A percentile compares a stretch with the other conserved stretches of the same genome.
Conservation (phyloP, 2,113 vertebrate species). For the Alexandromys fortis region DNA sequence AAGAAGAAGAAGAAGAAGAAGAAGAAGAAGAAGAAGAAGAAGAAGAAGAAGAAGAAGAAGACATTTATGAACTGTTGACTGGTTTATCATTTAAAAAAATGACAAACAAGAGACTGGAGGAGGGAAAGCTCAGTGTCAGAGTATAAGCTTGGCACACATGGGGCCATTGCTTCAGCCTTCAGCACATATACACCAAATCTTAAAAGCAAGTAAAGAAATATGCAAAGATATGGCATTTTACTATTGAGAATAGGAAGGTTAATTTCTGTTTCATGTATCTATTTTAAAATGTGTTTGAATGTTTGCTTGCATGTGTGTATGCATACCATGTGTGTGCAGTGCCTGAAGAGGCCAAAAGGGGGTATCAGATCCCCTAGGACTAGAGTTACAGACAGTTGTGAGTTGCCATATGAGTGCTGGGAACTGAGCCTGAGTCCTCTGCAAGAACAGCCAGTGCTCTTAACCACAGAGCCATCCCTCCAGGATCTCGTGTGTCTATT, state of each 20-base stretch:
- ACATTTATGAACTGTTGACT: not conserved
- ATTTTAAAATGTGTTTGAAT: not conserved
- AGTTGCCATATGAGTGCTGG: not conserved
- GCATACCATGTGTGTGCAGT: not conserved
- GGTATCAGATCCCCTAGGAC: not conserved
- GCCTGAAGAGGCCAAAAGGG: not conserved
- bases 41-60: not conserved
- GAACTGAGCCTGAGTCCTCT: not conserved
- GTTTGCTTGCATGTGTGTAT: not conserved
- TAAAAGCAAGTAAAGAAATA: not conserved
- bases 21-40: too few species aligned
- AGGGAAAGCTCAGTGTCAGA: too few species aligned
- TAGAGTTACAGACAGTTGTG: not conserved
- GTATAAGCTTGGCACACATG: accelerated
- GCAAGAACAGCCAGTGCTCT: not conserved
- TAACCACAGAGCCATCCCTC: not conserved
- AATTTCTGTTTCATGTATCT: not conserved
- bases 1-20: too few species aligned
- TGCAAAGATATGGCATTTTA: slow-evolving; percentile 42
- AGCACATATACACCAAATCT: not conserved
- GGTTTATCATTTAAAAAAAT: not conserved
- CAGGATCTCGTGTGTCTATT: not conserved
- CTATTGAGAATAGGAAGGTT: not conserved
- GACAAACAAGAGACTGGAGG: not conserved
- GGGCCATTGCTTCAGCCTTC: not conserved